phyloP scores from a whole-genome alignment of 2,113 vertebrate genomes.

The Collichthys lucidus region DNA sequence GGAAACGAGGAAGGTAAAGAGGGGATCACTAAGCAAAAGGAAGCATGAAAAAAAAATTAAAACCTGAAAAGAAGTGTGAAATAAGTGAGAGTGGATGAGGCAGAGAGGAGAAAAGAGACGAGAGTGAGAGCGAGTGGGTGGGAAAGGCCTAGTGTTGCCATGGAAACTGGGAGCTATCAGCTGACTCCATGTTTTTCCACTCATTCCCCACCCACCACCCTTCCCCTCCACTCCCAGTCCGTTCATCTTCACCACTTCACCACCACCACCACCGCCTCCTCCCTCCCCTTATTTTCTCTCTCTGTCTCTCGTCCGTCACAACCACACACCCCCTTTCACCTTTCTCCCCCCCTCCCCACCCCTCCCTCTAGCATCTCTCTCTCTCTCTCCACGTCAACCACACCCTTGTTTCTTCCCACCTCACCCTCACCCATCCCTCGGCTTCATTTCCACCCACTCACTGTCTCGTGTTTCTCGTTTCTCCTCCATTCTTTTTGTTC shows the following conservation, averaged over 20 bases:
- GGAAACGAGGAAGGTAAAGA: slow-evolving; percentile 16
- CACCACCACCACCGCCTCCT: slow-evolving; percentile 27
- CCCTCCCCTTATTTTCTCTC: neutral
- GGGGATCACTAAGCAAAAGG: slow-evolving; percentile 17
- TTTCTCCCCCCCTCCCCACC: slow-evolving; percentile 38
- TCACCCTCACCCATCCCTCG: slow-evolving; percentile 41
- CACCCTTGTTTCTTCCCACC: slow-evolving; percentile 54
- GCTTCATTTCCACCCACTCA: slow-evolving; percentile 35
- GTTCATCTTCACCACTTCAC: slow-evolving; percentile 51
- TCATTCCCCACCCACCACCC: slow-evolving; percentile 62
- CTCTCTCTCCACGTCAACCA: slow-evolving; percentile 37
- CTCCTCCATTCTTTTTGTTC: neutral
- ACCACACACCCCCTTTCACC: slow-evolving; percentile 40
- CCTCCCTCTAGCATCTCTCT: slow-evolving; percentile 2
- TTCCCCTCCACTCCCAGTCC: slow-evolving; percentile 46
- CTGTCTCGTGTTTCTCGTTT: neutral
- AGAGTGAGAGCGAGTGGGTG: slow-evolving; percentile 76
- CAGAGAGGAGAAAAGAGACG: slow-evolving; percentile 33
- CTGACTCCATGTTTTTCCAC: slow-evolving; percentile 81
- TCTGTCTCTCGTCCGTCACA: neutral
- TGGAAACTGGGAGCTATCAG: slow-evolving; percentile 87
- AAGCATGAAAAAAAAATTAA: neutral
- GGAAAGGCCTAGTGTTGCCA: slow-evolving; percentile 84
- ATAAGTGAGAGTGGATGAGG: slow-evolving; percentile 67
- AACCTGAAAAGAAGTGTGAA: slow-evolving; percentile 56